Percentiles rank a stretch among this genome's conserved stretches.
Evolutionary conservation across 2,797 vertebrate species (phyloP).

Genomic region (Myotis pilosus): DNA sequence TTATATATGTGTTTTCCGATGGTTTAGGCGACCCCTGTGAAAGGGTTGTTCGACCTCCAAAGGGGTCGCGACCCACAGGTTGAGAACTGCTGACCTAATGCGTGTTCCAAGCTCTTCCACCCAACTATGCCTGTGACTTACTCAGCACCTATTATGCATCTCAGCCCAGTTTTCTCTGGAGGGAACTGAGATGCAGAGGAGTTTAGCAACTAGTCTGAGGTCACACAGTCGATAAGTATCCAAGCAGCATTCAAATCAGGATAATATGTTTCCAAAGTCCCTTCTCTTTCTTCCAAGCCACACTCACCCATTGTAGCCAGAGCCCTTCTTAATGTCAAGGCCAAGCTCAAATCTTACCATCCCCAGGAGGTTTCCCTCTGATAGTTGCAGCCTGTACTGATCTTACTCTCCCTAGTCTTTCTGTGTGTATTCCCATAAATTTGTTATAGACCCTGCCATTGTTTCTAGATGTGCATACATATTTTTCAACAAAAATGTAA

Average conservation of each 20-base stretch:
- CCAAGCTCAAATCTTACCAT: neutral
- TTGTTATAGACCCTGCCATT: neutral
- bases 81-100: neutral
- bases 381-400: accelerated
- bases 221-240: neutral
- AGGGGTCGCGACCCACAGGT: too few relatives aligned
- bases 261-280: neutral
- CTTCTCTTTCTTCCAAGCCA: neutral
- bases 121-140: neutral
- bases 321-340: neutral
- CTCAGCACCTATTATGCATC: neutral
- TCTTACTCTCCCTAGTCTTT: neutral
- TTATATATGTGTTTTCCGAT: too few relatives aligned
- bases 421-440: neutral
- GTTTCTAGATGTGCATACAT: neutral
- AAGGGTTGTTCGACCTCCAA: too few relatives aligned
- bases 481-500: neutral
- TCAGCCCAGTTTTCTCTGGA: neutral
- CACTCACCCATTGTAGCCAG: neutral
- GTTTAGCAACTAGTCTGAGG: neutral
- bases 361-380: neutral
- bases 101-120: neutral
- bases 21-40: too few relatives aligned
- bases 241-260: slow-evolving; percentile 2
- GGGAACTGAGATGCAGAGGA: neutral